Base-by-base conservation (phyloP, 1,140 invertebrate genomes). In the Trichoplusia ni region DNA sequence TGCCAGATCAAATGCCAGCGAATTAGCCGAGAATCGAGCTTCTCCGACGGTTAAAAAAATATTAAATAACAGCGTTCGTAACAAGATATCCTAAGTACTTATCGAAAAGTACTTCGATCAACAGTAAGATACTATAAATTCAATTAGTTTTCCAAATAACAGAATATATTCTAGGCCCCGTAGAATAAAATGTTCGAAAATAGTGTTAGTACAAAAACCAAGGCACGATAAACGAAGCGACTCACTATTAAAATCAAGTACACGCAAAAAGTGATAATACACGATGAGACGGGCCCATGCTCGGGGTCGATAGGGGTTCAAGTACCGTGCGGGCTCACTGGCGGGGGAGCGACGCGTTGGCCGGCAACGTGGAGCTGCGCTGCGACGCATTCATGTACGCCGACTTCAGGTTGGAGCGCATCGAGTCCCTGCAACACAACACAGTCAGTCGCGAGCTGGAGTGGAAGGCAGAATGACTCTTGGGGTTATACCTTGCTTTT, bases 361-460 rank as follows among this genome's bases (percentile, higher is more conserved):
- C 93, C 61, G 94, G 94, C 76, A 95, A 90, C 38, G 94, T 95
- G 31, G 94, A 94, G 68, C 94, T 94, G 82, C 94, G 91, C 87
- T 94, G 94, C 66, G 93, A 93, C 64, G 92, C 92, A 81, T 93
- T 93, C 88, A 94, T 90, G 80, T 94, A 95, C 71, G 93, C 93
- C 70, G 93, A 92, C 90, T 94, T 95, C 75, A 95, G 82, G 66
- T 93, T 93, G 61, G 95, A 95, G 75, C 94, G 93, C 77, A 94
- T 95, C 1, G 94, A 95, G 84, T 95, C 95, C 88, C 95, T 95
- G 80, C 1, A 21, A 19, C n/a, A 11, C n/a, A 9, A 8, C 19
- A 11, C 6, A 11, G 6, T 6, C 29, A 4, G 38, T 5, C 3
- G 2, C 9, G 49, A 4, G 89, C 89, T 87, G 86, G 71, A 85